A percentile compares a stretch with the other conserved stretches of the same genome.
These are phyloP conservation scores for Caracal caracal DNA, from an alignment of 2,113 vertebrate species.

Conservation along the genomic window DNA sequence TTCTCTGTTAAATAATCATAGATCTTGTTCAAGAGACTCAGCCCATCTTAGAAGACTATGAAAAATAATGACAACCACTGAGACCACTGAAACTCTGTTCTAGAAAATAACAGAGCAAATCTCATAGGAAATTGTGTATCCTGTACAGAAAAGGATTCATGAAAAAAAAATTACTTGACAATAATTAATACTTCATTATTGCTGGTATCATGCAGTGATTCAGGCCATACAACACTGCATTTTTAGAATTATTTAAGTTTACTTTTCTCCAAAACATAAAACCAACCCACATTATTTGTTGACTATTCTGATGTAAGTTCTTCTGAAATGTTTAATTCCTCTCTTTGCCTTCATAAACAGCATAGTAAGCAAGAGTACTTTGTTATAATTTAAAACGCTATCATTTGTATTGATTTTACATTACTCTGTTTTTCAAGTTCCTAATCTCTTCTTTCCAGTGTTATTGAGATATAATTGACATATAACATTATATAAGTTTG, in stretches of 20 bases:
- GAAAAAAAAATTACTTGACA: slow-evolving; percentile 36
- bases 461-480: not conserved
- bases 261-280: slow-evolving; percentile 23
- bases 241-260: slow-evolving; percentile 47
- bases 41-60: slow-evolving; percentile 12
- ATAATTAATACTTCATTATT: slow-evolving; percentile 45
- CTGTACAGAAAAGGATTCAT: slow-evolving; percentile 43
- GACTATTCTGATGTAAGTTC: not conserved
- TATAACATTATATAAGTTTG: not conserved
- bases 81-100: slow-evolving; percentile 46
- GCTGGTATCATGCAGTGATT: not conserved
- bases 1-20: slow-evolving; percentile 61
- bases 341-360: not conserved
- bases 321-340: slow-evolving; percentile 36
- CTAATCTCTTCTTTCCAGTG: not conserved
- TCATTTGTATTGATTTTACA: slow-evolving; percentile 7
- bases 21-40: slow-evolving; percentile 57
- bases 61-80: slow-evolving; percentile 64
- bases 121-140: slow-evolving; percentile 46
- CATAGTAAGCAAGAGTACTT: not conserved
- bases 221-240: not conserved
- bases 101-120: slow-evolving; percentile 44
- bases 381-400: slow-evolving; percentile 32
- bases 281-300: not conserved
- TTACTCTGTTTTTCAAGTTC: slow-evolving; percentile 10